Evolutionary conservation across 2,888 invertebrate species (phyloP).

Genomic region (Adelphocoris suturalis): DNA sequence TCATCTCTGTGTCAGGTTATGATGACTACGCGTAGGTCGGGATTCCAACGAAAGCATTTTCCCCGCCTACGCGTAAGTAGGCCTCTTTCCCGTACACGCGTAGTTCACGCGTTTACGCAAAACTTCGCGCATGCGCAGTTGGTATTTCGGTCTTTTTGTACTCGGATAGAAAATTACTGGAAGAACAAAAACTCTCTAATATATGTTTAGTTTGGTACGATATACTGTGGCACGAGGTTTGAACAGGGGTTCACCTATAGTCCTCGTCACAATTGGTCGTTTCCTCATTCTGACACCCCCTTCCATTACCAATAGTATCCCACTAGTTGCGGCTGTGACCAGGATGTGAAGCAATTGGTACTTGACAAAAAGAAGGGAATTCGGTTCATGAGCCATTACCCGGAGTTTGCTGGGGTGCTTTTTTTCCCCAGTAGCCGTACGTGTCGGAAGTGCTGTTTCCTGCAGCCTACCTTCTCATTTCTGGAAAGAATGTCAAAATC

Average conservation of each 20-base stretch:
- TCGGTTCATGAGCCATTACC: slow-evolving; percentile 27
- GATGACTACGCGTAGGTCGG: too few relatives aligned
- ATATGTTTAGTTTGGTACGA: background rate
- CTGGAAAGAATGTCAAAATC: background rate
- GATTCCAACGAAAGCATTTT: too few relatives aligned
- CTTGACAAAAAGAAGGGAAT: slow-evolving; percentile 19
- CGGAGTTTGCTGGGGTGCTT: slow-evolving; percentile 12
- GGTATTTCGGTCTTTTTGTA: too few relatives aligned
- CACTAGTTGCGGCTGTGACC: slow-evolving; percentile 8
- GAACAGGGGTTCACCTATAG: slow-evolving; percentile 31
- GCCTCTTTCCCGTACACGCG: too few relatives aligned
- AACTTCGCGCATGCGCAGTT: too few relatives aligned
- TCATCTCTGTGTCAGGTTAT: too few relatives aligned
- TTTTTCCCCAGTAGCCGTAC: background rate
- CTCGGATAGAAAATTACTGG: too few relatives aligned
- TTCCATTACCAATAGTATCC: background rate
- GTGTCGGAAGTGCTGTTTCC: background rate
- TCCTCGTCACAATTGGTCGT: slow-evolving; percentile 27
- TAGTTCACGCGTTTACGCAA: too few relatives aligned
- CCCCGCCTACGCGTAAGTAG: too few relatives aligned
- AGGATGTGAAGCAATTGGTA: slow-evolving; percentile 40
- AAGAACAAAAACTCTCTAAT: too few relatives aligned
- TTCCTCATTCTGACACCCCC: slow-evolving; percentile 36
- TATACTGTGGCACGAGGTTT: background rate
- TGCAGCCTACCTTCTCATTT: background rate